phyloP scores from a whole-genome alignment of 2,888 invertebrate species.

The Linnaemya tessellans region DNA sequence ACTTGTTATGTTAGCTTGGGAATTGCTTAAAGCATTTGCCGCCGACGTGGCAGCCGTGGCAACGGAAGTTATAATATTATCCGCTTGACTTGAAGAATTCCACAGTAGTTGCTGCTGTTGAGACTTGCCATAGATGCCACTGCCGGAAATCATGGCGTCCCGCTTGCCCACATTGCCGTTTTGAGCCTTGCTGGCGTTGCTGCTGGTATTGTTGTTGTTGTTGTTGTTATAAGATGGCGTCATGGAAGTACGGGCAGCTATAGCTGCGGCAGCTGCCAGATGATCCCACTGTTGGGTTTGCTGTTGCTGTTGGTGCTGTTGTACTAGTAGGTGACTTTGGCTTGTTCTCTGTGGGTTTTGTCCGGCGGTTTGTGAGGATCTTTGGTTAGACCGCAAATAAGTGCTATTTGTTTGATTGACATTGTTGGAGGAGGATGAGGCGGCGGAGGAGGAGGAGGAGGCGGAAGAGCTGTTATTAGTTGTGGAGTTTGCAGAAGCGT shows the following conservation, averaged over 20 bases:
- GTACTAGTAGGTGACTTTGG: constrained; percentile 78
- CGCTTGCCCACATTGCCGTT: constrained; percentile 80
- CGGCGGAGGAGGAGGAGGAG: constrained; percentile 28
- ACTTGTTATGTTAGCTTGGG: constrained; percentile 72
- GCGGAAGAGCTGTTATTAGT: constrained; percentile 39
- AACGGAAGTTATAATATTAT: constrained; percentile 74
- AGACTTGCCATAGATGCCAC: constrained; percentile 75
- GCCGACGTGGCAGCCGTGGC: constrained; percentile 73
- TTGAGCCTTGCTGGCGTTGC: constrained; percentile 56
- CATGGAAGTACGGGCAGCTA: constrained; percentile 77
- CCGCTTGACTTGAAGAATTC: constrained; percentile 77
- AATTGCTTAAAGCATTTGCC: constrained; percentile 65
- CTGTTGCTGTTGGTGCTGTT: constrained; percentile 74
- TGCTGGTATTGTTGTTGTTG: constrained; percentile 28
- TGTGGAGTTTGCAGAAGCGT: constrained; percentile 50
- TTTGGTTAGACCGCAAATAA: constrained; percentile 59
- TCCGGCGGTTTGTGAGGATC: constrained; percentile 74
- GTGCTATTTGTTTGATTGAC: constrained; percentile 26
- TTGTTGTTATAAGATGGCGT: constrained; percentile 74
- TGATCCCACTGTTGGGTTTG: constrained; percentile 81
- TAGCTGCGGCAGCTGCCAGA: constrained; percentile 79
- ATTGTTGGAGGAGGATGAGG: constrained; percentile 22
- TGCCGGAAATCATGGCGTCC: constrained; percentile 84
- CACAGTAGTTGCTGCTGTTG: constrained; percentile 78
- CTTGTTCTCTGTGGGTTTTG: constrained; percentile 78